Percentiles rank a stretch among this genome's conserved stretches.
Conservation (phyloP, 2,888 invertebrate species). For the Uropetala carovei region DNA sequence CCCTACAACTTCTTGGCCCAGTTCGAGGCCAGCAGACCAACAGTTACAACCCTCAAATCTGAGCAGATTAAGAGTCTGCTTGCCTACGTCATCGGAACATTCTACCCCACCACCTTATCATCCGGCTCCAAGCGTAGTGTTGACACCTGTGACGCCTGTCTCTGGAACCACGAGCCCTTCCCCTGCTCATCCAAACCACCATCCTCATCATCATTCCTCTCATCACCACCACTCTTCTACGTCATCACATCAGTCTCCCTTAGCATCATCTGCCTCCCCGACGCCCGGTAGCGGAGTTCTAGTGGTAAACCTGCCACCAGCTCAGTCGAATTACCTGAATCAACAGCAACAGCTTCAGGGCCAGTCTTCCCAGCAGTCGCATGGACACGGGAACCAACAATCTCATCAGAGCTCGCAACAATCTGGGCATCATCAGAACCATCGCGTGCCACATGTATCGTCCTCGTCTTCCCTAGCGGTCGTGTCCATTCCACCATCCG, state of each 20-base stretch:
- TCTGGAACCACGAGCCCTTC: constrained; percentile 52
- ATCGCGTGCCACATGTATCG: constrained; percentile 69
- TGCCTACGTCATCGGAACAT: constrained; percentile 66
- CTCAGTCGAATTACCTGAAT: constrained; percentile 75
- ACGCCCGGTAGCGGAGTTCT: constrained; percentile 83
- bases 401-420: constrained; percentile 51
- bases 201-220: constrained; percentile 63
- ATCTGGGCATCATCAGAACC: constrained; percentile 56
- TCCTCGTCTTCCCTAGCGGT: constrained; percentile 70
- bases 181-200: constrained; percentile 66
- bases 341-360: constrained; percentile 68
- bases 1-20: constrained; percentile 36
- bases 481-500: constrained; percentile 71
- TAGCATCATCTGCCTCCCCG: constrained; percentile 80
- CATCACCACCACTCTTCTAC: constrained; percentile 70
- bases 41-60: constrained; percentile 47
- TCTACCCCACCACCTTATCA: constrained; percentile 65
- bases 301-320: constrained; percentile 88
- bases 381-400: constrained; percentile 26
- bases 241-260: constrained; percentile 77
- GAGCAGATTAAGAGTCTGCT: constrained; percentile 66
- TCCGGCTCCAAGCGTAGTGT: constrained; percentile 65
- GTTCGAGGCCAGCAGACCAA: constrained; percentile 44
- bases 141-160: constrained; percentile 63
- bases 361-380: constrained; percentile 37